Conservation (phyloP, 2,113 vertebrate genomes). For the Aptenodytes forsteri region DNA sequence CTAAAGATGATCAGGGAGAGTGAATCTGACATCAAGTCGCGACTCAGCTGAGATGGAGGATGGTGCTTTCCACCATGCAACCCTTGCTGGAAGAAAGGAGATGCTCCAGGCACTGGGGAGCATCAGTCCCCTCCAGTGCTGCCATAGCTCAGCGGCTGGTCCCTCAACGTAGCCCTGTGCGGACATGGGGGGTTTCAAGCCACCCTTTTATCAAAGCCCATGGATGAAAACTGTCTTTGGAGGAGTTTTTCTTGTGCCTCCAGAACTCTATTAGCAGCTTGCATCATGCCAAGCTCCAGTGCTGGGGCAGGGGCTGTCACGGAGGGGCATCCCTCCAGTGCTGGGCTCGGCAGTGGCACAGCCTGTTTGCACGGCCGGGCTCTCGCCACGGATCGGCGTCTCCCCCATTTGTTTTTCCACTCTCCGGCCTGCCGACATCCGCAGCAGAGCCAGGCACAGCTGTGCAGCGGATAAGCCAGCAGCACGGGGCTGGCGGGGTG, state of each 20-base stretch:
- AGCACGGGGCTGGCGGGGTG: fast-evolving
- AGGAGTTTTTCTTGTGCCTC: background rate
- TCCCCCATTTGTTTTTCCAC: slow-evolving; percentile 37
- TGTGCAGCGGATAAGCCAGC: background rate
- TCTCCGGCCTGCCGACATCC: background rate
- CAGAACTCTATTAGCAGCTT: background rate
- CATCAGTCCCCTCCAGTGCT: background rate
- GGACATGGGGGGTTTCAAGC: fast-evolving
- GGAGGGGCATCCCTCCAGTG: fast-evolving
- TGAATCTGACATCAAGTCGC: background rate
- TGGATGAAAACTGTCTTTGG: background rate
- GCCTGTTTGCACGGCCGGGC: background rate
- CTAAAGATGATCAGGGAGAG: slow-evolving; percentile 44
- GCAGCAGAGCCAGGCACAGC: background rate
- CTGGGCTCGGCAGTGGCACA: background rate
- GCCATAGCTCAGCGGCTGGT: background rate
- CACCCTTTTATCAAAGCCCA: background rate
- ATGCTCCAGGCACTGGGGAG: background rate
- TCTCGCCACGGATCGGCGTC: background rate
- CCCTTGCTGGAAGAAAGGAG: background rate
- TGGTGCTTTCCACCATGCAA: background rate
- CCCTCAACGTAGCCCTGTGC: fast-evolving
- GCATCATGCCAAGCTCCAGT: background rate
- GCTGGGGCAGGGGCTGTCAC: background rate
- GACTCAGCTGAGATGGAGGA: background rate